A percentile compares a stretch with the other conserved stretches of the same genome.
These are phyloP conservation scores for Ptilodon capucinus DNA, from an alignment of 2,888 invertebrate genomes.

Conservation along the genomic window DNA sequence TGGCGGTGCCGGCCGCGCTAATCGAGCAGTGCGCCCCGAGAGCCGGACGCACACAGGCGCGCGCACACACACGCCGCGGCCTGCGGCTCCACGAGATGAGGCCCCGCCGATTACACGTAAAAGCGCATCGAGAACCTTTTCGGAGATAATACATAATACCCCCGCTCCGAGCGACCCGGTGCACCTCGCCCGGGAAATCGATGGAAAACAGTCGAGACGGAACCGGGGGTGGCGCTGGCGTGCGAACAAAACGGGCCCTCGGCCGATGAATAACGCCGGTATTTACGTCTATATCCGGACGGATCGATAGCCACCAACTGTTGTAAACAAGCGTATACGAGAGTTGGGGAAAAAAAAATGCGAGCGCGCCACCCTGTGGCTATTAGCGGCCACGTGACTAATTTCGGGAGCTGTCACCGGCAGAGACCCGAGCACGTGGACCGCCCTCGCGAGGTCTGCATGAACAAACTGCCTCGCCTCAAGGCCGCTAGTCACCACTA, in stretches of 20 bases:
- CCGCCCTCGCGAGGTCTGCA: conserved; percentile 21
- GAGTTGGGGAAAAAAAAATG: conserved; percentile 69
- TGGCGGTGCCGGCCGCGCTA: conserved; percentile 76
- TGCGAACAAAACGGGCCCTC: conserved; percentile 48
- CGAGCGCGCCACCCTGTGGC: conserved; percentile 62
- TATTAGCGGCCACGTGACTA: conserved; percentile 80
- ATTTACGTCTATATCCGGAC: conserved; percentile 65
- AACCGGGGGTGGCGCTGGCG: conserved; percentile 53
- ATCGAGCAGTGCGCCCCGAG: conserved; percentile 75
- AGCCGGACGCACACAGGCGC: conserved; percentile 66
- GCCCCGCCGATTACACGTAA: conserved; percentile 50
- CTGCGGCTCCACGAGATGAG: conserved; percentile 37
- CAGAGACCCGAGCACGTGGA: conserved; percentile 68
- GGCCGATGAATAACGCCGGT: conserved; percentile 68
- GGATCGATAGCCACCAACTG: conserved; percentile 80
- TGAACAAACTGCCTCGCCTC: conserved; percentile 21
- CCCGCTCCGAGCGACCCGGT: conserved; percentile 26
- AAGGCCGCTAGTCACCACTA: conserved; percentile 18
- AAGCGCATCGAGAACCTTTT: conserved; percentile 64
- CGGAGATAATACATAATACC: conserved; percentile 54
- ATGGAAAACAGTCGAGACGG: conserved; percentile 68
- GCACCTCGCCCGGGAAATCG: conserved; percentile 56
- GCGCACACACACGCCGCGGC: conserved; percentile 52
- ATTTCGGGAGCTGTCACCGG: conserved; percentile 78
- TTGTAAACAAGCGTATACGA: conserved; percentile 74